Evolutionary conservation across 2,113 vertebrate species (phyloP).

Genomic region (Mungos mungo): DNA sequence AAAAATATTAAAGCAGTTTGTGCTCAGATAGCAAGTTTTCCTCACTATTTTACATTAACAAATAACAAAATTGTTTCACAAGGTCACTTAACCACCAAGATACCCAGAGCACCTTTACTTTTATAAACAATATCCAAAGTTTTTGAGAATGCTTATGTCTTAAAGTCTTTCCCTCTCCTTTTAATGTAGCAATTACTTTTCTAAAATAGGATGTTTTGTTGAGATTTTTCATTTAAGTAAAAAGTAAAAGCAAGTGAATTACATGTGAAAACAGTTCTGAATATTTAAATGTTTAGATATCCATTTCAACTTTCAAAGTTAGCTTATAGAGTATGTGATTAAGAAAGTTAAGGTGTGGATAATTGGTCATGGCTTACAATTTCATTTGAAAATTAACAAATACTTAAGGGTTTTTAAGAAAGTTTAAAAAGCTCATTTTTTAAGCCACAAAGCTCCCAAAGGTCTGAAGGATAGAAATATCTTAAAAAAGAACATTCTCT

Average conservation of each 20-base stretch:
- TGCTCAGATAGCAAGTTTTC: neutral
- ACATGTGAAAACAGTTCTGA: neutral
- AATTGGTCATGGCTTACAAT: neutral
- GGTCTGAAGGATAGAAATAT: neutral
- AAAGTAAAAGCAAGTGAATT: neutral
- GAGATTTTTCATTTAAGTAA: conserved; percentile 23
- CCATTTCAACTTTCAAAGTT: neutral
- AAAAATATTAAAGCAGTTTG: conserved; percentile 2
- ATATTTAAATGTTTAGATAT: neutral
- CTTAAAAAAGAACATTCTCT: neutral
- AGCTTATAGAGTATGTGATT: neutral
- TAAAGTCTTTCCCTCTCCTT: neutral
- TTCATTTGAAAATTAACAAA: neutral
- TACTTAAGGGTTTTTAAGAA: neutral
- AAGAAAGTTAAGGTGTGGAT: neutral
- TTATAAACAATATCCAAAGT: neutral
- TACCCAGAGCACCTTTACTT: conserved; percentile 2
- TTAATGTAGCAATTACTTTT: neutral
- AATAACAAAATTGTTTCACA: neutral
- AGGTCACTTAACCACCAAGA: neutral
- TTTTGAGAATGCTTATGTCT: conserved; percentile 34
- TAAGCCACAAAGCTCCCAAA: neutral
- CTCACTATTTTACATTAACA: neutral
- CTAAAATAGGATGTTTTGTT: neutral
- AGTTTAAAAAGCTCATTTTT: neutral